Evolutionary conservation across 2,797 vertebrate species (phyloP), one percentile per base, ranked within the genome.

Genomic region (Coilia nasus): DNA sequence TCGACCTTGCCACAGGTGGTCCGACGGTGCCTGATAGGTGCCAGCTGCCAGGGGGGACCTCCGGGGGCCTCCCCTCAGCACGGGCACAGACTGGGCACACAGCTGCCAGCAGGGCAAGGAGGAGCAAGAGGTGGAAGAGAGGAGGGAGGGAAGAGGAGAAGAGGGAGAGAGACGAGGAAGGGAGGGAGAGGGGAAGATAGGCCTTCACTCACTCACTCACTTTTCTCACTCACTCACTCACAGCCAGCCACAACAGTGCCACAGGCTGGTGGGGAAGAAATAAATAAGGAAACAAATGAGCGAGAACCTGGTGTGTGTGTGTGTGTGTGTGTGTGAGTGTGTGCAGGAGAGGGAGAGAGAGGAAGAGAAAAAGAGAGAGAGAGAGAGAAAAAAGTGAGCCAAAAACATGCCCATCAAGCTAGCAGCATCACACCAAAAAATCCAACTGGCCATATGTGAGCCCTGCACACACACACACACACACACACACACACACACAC

Each of bases 241-340:
- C 6, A 44, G 31, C 71, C 35, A 41, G 71, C 71, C 57, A 59
- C 17, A 31, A 78, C 35, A 4, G 17, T 19, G 35, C 31, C 35
- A 44, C 35, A 44, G 71, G 15, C 71, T 44, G 71, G 71, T 44
- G 6, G 35, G 35, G 35, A 78, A 41, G 19, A 15, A 78, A 78
- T 78, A 78, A 78, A 78, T 78, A 78, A 78, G 31, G 31, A 31
- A 78, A 78, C 31, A 78, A 78, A 78, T 71, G 64, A 71, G 25
- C 28, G 10, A 71, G 15, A 71, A 14, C 64, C 31, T 2, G 62
- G 59, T 62, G 59, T 62, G 59, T 62, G 59, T 62, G 59, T 62
- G 59, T 62, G 59, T 60, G 59, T 60, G 21, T 60, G 59, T 60
- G 59, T 60, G 59, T 60, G 59, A n/a, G 59, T 60, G 59, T 23